Evolutionary conservation across 2,113 vertebrate genomes (phyloP).

Genomic region (Ptilonorhynchus violaceus): DNA sequence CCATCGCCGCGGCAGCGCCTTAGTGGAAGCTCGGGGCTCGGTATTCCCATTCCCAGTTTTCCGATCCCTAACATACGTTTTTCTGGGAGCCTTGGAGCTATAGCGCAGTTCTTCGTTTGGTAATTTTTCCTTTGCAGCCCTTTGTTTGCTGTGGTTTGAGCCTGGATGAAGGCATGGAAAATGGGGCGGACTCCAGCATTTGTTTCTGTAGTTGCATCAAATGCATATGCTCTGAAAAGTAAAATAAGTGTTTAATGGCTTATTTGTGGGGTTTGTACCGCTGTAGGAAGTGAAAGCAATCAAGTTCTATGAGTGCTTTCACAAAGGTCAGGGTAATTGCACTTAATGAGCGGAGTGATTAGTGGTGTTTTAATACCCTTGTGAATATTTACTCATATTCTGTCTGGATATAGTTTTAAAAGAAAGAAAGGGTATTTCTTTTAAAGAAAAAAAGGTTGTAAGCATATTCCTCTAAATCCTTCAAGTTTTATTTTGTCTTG

Average conservation of each 20-base stretch:
- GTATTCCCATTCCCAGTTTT: not conserved
- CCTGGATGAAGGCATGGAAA: not conserved
- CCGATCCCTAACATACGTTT: accelerated
- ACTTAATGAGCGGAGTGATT: not conserved
- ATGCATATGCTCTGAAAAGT: not conserved
- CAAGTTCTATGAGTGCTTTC: not conserved
- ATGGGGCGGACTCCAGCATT: accelerated
- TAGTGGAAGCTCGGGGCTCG: accelerated
- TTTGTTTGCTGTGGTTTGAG: not conserved
- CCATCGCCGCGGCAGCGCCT: accelerated
- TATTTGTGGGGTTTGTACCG: not conserved
- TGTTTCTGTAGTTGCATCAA: not conserved
- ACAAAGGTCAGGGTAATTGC: not conserved
- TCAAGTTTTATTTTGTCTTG: not conserved
- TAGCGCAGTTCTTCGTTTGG: accelerated
- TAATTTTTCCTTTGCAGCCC: not conserved
- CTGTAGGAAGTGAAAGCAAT: not conserved
- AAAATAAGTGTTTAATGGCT: not conserved
- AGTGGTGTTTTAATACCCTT: not conserved
- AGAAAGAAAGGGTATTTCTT: not conserved
- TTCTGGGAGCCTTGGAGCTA: not conserved
- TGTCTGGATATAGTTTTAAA: not conserved
- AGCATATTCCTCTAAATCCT: not conserved
- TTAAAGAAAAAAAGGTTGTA: not conserved
- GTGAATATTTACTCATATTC: not conserved